Conservation (phyloP, 1,140 invertebrate species). For the Cylas formicarius region DNA sequence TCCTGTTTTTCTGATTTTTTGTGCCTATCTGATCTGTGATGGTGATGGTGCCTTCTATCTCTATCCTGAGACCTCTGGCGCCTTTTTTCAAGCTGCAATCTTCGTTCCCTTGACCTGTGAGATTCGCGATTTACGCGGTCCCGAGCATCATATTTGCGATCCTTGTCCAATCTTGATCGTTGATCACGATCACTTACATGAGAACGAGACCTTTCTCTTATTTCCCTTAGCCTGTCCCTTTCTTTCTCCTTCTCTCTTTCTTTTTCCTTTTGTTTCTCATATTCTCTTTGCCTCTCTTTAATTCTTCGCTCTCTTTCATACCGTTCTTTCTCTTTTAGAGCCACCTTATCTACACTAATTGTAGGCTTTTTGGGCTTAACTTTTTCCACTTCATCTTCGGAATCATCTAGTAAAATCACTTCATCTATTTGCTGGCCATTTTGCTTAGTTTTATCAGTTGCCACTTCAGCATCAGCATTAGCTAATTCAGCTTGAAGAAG, state of each 20-base stretch:
- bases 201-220: conserved; percentile 29
- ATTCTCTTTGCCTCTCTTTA: conserved; percentile 17
- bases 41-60: conserved; percentile 34
- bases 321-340: conserved; percentile 19
- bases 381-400: conserved; percentile 33
- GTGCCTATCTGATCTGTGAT: conserved; percentile 34
- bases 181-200: no score
- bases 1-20: conserved; percentile 44
- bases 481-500: conserved; percentile 56
- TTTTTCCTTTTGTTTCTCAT: conserved; percentile 33
- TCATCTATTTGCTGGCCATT: conserved; percentile 30
- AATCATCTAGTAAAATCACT: conserved; percentile 40
- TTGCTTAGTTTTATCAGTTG: conserved; percentile 18
- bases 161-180: no score
- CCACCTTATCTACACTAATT: conserved; percentile 30
- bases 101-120: conserved; percentile 8
- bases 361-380: conserved; percentile 33
- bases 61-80: conserved; percentile 26
- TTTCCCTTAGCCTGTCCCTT: conserved; percentile 24
- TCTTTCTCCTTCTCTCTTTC: conserved; percentile 39
- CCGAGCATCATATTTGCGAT: no score
- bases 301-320: conserved; percentile 18
- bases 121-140: no score
- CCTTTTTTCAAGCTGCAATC: conserved; percentile 29
- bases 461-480: conserved; percentile 42